Evolutionary conservation across 2,113 vertebrate genomes (phyloP).

Genomic region (Labeo catla): DNA sequence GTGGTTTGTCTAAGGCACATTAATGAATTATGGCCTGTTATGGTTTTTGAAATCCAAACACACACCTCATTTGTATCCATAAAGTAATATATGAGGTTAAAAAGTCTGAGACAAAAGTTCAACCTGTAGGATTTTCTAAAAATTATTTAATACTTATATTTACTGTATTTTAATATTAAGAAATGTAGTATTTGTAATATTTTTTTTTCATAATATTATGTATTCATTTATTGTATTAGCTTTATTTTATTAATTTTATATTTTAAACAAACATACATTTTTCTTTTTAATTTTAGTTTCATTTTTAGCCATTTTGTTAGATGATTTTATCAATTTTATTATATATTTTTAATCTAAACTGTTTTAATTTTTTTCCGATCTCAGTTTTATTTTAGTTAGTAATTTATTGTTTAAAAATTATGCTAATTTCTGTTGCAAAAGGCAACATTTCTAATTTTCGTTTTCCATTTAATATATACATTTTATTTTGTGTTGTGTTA

Average conservation of each 20-base stretch:
- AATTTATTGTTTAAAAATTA: not conserved
- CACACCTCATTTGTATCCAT: not conserved
- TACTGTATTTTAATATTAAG: not conserved
- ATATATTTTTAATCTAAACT: too few relatives aligned
- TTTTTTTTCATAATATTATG: not conserved
- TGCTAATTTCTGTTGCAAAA: not conserved
- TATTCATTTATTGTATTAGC: not conserved
- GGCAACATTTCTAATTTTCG: not conserved
- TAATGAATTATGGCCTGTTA: conserved; percentile 13
- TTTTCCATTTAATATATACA: too few relatives aligned
- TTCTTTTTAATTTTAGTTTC: not conserved
- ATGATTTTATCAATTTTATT: too few relatives aligned
- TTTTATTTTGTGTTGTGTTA: too few relatives aligned
- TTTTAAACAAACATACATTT: too few relatives aligned
- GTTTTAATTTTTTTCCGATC: not conserved
- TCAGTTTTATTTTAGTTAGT: not conserved
- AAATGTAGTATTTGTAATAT: not conserved
- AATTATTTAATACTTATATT: not conserved
- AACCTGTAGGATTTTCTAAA: not conserved
- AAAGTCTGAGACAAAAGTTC: not conserved
- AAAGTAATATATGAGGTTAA: not conserved
- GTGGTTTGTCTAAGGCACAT: not conserved
- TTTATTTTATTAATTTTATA: not conserved
- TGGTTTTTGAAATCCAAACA: not conserved
- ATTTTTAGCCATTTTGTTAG: too few relatives aligned